Conservation (phyloP, 2,113 vertebrate genomes). For the Orcinus orca region DNA sequence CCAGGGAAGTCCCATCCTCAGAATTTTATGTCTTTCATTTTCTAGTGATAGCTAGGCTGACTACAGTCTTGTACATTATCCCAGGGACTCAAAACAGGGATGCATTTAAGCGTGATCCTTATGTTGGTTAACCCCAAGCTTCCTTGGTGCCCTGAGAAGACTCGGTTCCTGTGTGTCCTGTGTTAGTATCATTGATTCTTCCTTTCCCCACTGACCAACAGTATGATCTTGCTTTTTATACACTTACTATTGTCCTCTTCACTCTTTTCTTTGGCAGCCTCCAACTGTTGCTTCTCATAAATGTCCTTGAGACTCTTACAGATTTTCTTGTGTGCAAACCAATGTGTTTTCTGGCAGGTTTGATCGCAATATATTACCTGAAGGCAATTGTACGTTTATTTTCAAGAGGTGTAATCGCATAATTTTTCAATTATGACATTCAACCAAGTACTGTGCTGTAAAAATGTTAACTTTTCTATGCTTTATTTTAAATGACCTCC, state of each 20-base stretch:
- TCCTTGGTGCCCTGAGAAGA: neutral
- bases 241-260: constrained; percentile 78
- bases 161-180: neutral
- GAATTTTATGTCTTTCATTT: neutral
- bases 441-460: neutral
- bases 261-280: constrained; percentile 85
- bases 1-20: neutral
- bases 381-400: constrained; percentile 32
- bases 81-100: neutral
- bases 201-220: neutral
- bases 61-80: neutral
- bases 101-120: neutral
- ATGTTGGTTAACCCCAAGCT: neutral
- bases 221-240: neutral
- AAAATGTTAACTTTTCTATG: neutral
- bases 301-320: constrained; percentile 92
- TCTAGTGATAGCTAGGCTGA: neutral
- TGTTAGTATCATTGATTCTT: neutral
- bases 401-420: neutral
- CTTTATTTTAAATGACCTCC: neutral
- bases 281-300: constrained; percentile 89
- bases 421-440: neutral
- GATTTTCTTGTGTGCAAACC: constrained; percentile 97
- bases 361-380: constrained; percentile 96
- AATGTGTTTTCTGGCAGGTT: constrained; percentile 95